Evolutionary conservation across 1,140 invertebrate genomes (phyloP).

Genomic region (Parasteatoda tepidariorum): DNA sequence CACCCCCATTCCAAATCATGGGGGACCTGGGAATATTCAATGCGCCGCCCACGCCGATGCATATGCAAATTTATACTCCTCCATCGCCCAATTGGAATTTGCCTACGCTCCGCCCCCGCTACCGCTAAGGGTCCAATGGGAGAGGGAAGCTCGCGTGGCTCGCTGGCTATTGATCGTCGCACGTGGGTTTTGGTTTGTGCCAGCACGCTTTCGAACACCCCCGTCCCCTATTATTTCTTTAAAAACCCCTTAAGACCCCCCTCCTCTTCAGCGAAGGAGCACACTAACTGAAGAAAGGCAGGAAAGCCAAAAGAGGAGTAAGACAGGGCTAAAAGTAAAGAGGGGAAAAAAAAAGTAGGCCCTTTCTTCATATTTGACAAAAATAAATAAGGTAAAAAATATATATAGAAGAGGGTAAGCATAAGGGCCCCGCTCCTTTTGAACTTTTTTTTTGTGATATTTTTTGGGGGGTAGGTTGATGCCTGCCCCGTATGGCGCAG

Average conservation of each 20-base stretch:
- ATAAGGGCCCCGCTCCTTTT: conserved; percentile 24
- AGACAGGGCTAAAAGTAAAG: background rate
- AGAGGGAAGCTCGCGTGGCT: conserved; percentile 31
- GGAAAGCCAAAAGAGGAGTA: conserved; percentile 9
- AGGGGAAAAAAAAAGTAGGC: conserved; percentile 16
- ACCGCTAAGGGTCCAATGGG: conserved; percentile 42
- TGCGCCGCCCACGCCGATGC: conserved; percentile 42
- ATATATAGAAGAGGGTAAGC: conserved; percentile 6
- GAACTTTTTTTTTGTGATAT: conserved; percentile 55
- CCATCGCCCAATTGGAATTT: conserved; percentile 57
- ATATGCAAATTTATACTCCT: conserved; percentile 59
- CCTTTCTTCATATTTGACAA: conserved; percentile 46
- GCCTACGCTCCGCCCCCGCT: conserved; percentile 53
- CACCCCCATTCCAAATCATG: background rate
- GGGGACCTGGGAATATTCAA: conserved; percentile 21
- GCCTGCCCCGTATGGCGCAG: background rate
- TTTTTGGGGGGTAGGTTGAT: conserved; percentile 46
- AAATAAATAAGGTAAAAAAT: conserved; percentile 41
- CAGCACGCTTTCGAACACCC: conserved; percentile 7
- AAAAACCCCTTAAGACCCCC: background rate
- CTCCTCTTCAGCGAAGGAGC: conserved; percentile 26
- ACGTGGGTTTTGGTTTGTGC: conserved; percentile 52
- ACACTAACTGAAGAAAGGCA: conserved; percentile 55
- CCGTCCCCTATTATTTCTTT: background rate
- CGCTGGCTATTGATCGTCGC: conserved; percentile 43